Conservation (phyloP, 2,797 vertebrate genomes). For the Hozukius guyotensis region DNA sequence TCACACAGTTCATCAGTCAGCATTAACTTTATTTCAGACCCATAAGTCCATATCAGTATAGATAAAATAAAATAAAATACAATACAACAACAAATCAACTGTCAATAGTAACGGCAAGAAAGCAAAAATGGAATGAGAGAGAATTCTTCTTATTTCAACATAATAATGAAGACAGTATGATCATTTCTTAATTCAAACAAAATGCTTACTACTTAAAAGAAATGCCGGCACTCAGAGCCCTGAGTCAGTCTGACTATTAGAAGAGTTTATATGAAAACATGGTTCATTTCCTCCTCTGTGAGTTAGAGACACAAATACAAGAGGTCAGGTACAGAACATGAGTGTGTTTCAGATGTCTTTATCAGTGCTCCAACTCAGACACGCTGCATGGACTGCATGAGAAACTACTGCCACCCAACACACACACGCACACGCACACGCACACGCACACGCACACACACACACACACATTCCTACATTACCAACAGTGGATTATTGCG, state of each 20-base stretch:
- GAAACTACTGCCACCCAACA: neutral
- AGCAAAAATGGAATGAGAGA: neutral
- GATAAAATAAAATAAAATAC: too few relatives aligned
- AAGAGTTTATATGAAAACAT: neutral
- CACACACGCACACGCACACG: too few relatives aligned
- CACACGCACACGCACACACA: too few relatives aligned
- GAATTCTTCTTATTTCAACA: neutral
- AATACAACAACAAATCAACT: too few relatives aligned
- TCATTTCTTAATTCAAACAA: neutral
- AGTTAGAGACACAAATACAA: neutral
- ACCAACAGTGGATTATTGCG: too few relatives aligned
- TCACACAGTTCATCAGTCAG: neutral
- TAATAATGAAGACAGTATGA: neutral
- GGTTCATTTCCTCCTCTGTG: neutral
- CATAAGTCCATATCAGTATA: too few relatives aligned
- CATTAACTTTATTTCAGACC: rapidly evolving
- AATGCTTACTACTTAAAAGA: neutral
- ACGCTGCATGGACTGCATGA: neutral
- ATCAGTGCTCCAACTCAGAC: neutral
- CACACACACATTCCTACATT: too few relatives aligned
- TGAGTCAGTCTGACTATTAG: neutral
- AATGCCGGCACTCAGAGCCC: neutral
- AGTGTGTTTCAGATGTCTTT: neutral
- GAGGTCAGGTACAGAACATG: neutral
- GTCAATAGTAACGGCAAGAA: neutral